Evolutionary conservation across 2,797 vertebrate species (phyloP).

Genomic region (Anisognathus igniventris): DNA sequence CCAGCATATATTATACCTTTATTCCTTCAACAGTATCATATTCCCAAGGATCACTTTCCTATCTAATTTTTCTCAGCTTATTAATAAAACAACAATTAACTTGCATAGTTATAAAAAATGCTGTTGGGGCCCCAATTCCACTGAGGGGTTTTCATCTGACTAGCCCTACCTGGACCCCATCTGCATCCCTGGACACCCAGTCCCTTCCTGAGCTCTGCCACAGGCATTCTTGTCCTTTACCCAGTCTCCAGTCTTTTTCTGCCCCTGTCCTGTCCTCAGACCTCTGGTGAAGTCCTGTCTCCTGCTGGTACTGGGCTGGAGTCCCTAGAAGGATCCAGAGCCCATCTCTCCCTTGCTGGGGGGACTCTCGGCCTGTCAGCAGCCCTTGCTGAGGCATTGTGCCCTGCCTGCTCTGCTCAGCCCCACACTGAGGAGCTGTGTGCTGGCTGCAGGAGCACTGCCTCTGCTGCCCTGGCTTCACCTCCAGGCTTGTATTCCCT

Average conservation of each 20-base stretch:
- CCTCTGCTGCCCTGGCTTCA: background rate
- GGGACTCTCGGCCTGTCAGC: background rate
- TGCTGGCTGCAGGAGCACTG: background rate
- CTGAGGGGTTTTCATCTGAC: background rate
- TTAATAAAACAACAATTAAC: background rate
- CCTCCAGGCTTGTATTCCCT: background rate
- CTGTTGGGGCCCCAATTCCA: background rate
- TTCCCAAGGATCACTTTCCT: background rate
- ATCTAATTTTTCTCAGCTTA: background rate
- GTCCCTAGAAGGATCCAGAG: background rate
- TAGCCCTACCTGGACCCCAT: background rate
- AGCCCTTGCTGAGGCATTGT: background rate
- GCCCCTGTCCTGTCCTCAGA: background rate
- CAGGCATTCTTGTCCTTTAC: background rate
- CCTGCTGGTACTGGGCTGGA: background rate
- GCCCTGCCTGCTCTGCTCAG: background rate
- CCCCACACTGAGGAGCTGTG: background rate
- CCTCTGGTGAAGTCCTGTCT: background rate
- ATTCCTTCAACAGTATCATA: background rate
- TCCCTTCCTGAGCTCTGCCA: background rate
- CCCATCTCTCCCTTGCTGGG: fast-evolving
- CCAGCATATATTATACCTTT: background rate
- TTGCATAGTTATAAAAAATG: background rate
- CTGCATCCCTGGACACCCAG: background rate
- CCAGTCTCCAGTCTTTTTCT: background rate